phyloP scores from a whole-genome alignment of 1,140 invertebrate genomes.

The Mamestra configurata region DNA sequence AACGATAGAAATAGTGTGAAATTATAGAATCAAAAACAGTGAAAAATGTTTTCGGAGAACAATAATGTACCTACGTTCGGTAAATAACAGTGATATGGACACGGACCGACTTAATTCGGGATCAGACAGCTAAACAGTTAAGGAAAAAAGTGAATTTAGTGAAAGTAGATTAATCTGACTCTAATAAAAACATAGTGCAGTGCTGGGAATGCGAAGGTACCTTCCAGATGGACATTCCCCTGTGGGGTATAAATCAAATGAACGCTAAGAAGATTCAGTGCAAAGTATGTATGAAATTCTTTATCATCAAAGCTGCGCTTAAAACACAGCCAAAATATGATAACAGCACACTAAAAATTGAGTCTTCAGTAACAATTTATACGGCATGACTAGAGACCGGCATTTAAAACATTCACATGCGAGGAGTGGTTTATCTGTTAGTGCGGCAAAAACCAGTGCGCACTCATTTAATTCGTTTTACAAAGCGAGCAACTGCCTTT shows the following conservation, averaged over 20 bases:
- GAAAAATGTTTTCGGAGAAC: not conserved
- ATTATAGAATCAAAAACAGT: not conserved
- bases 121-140: not conserved
- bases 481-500: constrained; percentile 5
- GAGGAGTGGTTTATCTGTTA: constrained; percentile 5
- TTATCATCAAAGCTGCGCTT: not conserved
- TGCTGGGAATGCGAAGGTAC: not conserved
- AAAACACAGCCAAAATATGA: constrained; percentile 6
- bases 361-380: constrained; percentile 1
- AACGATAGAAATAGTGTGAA: no score
- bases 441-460: constrained; percentile 3
- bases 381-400: not conserved
- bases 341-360: constrained; percentile 1
- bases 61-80: not conserved
- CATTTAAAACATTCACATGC: not conserved
- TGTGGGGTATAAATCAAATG: constrained; percentile 7
- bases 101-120: not conserved
- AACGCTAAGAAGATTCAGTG: constrained; percentile 4
- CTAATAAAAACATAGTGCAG: constrained; percentile 6
- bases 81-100: constrained; percentile 3
- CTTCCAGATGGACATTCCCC: not conserved
- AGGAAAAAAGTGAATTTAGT: not conserved
- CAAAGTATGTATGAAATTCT: constrained; percentile 6
- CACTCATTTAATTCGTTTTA: not conserved
- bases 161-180: not conserved